Evolutionary conservation across 2,888 invertebrate species (phyloP).

Genomic region (Trilocha varians): DNA sequence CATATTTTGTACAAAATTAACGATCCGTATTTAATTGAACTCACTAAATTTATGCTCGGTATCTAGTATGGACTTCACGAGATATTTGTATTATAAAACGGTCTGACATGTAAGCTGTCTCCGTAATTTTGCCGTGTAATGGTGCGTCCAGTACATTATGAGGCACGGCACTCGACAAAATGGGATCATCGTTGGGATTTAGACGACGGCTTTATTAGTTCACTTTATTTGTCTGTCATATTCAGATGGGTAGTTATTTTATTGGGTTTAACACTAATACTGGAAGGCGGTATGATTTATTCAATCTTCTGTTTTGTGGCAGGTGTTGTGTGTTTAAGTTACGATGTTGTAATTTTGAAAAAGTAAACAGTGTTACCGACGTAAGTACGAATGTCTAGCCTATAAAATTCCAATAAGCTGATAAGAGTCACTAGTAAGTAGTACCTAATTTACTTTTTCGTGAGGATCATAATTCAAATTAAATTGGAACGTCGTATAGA

Average conservation of each 20-base stretch:
- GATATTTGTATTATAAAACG: slow-evolving; percentile 57
- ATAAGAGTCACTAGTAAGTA: no score
- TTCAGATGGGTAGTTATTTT: not conserved
- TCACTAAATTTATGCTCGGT: slow-evolving; percentile 36
- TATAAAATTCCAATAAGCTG: no score
- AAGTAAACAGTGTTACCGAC: no score
- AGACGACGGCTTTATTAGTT: slow-evolving; percentile 41
- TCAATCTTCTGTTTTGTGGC: no score
- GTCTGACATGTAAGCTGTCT: slow-evolving; percentile 47
- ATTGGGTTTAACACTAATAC: not conserved
- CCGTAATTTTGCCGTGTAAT: slow-evolving; percentile 63
- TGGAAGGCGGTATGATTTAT: no score
- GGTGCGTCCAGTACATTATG: slow-evolving; percentile 51
- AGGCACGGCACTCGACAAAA: slow-evolving; percentile 39
- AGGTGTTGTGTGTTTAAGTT: no score
- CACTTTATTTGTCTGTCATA: slow-evolving; percentile 18
- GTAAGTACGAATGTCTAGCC: no score
- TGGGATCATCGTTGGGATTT: slow-evolving; percentile 41
- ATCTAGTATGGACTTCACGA: slow-evolving; percentile 43
- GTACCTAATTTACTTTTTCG: no score
- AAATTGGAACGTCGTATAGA: no score
- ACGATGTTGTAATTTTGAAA: no score
- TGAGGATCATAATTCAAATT: no score
- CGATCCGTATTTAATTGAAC: slow-evolving; percentile 30
- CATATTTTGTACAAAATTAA: slow-evolving; percentile 7